These are phyloP conservation scores for Austrolebias charrua DNA, from an alignment of 2,797 vertebrate species.

Conservation along the genomic window DNA sequence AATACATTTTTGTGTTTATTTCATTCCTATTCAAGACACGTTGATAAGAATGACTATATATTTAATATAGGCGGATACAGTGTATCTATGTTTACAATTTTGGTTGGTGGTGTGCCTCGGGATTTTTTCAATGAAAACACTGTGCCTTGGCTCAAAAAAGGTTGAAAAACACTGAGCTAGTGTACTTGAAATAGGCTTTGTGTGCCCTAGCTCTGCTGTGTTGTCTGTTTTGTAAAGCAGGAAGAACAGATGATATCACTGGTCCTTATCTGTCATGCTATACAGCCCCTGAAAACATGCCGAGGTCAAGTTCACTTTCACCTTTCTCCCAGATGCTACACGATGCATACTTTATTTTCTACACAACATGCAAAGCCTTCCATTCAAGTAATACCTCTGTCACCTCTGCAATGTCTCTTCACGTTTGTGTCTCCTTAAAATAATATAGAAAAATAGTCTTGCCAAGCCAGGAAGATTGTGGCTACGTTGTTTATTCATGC, in stretches of 20 bases:
- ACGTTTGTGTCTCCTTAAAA: conserved; percentile 2
- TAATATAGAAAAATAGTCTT: not conserved
- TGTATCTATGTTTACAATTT: too few relatives aligned
- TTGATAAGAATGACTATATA: too few relatives aligned
- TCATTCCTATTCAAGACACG: too few relatives aligned
- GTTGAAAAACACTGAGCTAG: too few relatives aligned
- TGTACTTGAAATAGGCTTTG: conserved; percentile 53
- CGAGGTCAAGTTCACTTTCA: conserved; percentile 33
- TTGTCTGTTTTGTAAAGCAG: conserved; percentile 50
- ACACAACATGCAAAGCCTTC: conserved; percentile 4
- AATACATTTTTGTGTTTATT: too few relatives aligned
- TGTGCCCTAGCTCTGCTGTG: conserved; percentile 26
- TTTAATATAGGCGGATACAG: too few relatives aligned
- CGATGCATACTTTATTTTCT: conserved; percentile 52
- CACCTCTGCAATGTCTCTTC: conserved; percentile 8
- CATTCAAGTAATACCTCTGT: conserved; percentile 1
- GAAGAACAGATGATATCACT: conserved; percentile 41
- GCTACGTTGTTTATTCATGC: conserved; percentile 30
- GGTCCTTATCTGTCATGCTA: conserved; percentile 47
- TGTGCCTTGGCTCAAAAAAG: too few relatives aligned
- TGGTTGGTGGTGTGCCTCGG: too few relatives aligned
- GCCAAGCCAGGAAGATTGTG: conserved; percentile 33
- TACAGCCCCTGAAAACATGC: conserved; percentile 34
- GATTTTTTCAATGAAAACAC: too few relatives aligned
- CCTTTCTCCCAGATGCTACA: conserved; percentile 29